Evolutionary conservation across 2,113 vertebrate species (phyloP).

Genomic region (Orthochromis malagaraziensis): DNA sequence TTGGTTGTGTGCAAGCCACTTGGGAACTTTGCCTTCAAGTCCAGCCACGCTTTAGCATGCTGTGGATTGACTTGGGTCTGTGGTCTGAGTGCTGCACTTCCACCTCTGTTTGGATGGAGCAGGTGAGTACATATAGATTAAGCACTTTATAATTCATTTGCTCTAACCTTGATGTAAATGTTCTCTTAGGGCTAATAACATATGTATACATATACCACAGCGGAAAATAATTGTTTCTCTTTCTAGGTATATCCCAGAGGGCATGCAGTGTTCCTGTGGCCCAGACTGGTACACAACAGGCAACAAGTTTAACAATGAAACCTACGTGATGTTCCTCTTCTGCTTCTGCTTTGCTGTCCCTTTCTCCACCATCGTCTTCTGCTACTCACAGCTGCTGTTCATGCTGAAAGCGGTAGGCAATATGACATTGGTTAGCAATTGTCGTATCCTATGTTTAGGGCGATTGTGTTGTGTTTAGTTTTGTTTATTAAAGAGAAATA

Average conservation of each 20-base stretch:
- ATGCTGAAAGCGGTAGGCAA: constrained; percentile 62
- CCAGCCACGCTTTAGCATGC: constrained; percentile 63
- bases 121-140: constrained; percentile 48
- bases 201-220: neutral
- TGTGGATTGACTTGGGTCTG: constrained; percentile 65
- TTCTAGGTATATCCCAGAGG: constrained; percentile 75
- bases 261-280: constrained; percentile 72
- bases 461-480: neutral
- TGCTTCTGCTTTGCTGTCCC: constrained; percentile 74
- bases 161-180: neutral
- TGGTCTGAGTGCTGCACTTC: constrained; percentile 43
- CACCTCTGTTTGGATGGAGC: constrained; percentile 73
- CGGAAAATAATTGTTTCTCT: neutral
- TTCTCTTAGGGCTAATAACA: neutral
- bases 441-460: neutral
- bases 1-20: constrained; percentile 74
- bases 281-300: constrained; percentile 75
- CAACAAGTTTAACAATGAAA: constrained; percentile 75
- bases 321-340: constrained; percentile 74
- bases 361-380: constrained; percentile 67
- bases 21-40: constrained; percentile 66
- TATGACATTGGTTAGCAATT: neutral
- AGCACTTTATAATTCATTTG: neutral
- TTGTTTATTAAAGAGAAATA: neutral
- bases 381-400: constrained; percentile 71